phyloP scores from a whole-genome alignment of 2,797 vertebrate species.

The Macrochelys suwanniensis region DNA sequence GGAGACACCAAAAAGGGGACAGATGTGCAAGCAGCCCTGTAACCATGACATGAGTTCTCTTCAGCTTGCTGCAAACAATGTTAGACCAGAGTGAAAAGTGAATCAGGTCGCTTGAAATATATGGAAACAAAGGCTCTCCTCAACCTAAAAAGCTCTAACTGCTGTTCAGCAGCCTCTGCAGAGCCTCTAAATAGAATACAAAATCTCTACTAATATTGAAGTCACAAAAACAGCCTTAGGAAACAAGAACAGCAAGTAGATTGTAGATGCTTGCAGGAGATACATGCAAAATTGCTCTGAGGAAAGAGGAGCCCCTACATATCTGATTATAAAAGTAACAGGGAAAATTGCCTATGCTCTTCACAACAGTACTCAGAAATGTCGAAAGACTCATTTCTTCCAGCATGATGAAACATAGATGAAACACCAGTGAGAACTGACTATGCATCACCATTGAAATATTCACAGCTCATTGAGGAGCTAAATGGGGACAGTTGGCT shows the following conservation, averaged over 20 bases:
- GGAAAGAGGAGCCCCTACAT: not conserved
- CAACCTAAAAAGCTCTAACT: not conserved
- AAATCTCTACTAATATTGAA: fast-evolving
- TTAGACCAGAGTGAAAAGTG: not conserved
- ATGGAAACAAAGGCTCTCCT: not conserved
- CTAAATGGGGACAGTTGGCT: slow-evolving; percentile 56
- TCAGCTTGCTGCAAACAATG: not conserved
- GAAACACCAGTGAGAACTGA: slow-evolving; percentile 31
- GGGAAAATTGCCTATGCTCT: not conserved
- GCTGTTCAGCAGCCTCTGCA: not conserved
- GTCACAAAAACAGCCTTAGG: not conserved
- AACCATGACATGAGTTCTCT: not conserved
- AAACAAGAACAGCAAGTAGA: not conserved
- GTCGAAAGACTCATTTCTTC: slow-evolving; percentile 36
- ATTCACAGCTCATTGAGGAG: slow-evolving; percentile 56
- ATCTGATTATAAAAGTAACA: not conserved
- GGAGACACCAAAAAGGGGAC: not conserved
- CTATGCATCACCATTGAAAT: slow-evolving; percentile 47
- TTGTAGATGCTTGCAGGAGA: not conserved
- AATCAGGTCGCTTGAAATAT: not conserved
- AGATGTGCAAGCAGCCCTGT: not conserved
- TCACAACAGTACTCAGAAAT: not conserved
- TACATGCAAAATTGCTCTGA: not conserved
- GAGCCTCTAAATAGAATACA: not conserved
- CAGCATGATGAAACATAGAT: slow-evolving; percentile 38